Evolutionary conservation across 2,888 invertebrate species (phyloP).

Genomic region (Pharmacophagus antenor): DNA sequence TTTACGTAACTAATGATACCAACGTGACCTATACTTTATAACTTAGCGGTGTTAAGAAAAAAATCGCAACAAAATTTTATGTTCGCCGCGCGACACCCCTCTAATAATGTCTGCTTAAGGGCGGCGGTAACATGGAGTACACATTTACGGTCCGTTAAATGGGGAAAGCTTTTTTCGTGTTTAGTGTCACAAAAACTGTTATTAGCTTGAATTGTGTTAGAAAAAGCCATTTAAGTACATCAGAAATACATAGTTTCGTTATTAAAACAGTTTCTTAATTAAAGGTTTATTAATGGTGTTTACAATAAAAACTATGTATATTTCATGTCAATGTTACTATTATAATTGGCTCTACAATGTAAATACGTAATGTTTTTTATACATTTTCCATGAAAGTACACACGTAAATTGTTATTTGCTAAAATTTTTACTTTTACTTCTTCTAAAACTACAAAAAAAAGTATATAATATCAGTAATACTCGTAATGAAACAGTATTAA

Average conservation of each 20-base stretch:
- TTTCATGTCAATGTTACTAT: no score
- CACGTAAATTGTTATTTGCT: no score
- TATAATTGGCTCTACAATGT: no score
- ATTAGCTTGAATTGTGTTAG: conserved; percentile 76
- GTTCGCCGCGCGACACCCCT: conserved; percentile 69
- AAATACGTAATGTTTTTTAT: no score
- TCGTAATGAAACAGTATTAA: neutral
- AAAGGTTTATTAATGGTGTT: neutral
- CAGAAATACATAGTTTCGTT: conserved; percentile 12
- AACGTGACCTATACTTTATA: conserved; percentile 68
- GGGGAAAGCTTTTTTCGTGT: conserved; percentile 80
- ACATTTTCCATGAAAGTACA: no score
- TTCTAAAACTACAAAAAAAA: neutral
- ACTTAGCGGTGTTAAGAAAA: conserved; percentile 67
- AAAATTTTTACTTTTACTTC: no score
- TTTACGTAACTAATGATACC: conserved; percentile 57
- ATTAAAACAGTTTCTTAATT: neutral
- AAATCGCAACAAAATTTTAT: conserved; percentile 79
- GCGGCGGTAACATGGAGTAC: conserved; percentile 77
- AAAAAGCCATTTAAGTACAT: conserved; percentile 47
- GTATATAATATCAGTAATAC: no score
- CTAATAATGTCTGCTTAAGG: conserved; percentile 80
- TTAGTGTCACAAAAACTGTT: conserved; percentile 81
- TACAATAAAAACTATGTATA: no score
- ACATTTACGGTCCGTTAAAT: conserved; percentile 80